Conservation (phyloP, 2,113 vertebrate genomes). For the Phylloscopus trochilus region DNA sequence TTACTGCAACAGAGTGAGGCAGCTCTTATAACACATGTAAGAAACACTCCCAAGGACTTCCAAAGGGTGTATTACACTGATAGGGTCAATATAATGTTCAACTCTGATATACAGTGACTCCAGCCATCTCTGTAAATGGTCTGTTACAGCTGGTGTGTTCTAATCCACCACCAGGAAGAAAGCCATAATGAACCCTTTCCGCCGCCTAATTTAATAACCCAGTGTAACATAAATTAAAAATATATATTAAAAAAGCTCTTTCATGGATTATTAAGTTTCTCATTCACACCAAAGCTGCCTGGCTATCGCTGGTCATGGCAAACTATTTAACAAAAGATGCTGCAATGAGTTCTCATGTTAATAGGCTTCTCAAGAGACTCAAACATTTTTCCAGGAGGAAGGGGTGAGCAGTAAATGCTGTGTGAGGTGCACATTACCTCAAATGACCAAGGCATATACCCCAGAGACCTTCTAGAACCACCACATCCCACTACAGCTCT, state of each 20-base stretch:
- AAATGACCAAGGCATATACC: neutral
- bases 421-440: neutral
- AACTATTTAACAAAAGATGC: neutral
- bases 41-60: neutral
- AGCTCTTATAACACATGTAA: neutral
- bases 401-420: neutral
- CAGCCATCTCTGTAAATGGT: neutral
- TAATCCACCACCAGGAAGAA: neutral
- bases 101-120: neutral
- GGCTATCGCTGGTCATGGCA: neutral
- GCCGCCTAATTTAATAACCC: neutral
- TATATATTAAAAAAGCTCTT: neutral
- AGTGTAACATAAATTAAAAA: neutral
- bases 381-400: neutral
- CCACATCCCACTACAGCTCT: neutral
- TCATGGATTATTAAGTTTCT: constrained; percentile 2
- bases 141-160: neutral
- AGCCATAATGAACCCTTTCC: neutral
- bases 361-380: neutral
- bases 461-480: neutral
- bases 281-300: neutral
- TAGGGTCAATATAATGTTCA: neutral
- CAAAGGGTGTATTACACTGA: neutral
- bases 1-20: neutral
- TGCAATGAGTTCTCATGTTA: neutral